Evolutionary conservation across 2,888 invertebrate genomes (phyloP).

Genomic region (Cheilosia grossa): DNA sequence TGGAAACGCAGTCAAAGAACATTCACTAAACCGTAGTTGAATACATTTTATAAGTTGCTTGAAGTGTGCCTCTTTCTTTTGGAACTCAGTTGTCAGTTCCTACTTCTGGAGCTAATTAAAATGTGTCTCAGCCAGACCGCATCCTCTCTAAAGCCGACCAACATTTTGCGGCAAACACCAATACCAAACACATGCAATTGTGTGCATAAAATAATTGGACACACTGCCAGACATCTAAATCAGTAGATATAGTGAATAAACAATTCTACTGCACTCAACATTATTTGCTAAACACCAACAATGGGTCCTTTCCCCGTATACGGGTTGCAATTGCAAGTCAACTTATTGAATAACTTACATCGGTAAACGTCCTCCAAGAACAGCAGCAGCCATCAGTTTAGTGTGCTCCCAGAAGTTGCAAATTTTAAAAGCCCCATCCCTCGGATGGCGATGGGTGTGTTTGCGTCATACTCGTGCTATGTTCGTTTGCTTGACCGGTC

Average conservation of each 20-base stretch:
- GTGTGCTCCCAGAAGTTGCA: conserved; percentile 46
- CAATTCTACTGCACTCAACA: background rate
- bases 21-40: too few species aligned
- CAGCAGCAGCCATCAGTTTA: conserved; percentile 4
- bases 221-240: background rate
- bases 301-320: background rate
- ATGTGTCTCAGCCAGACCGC: too few species aligned
- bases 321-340: conserved; percentile 6
- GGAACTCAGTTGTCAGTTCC: too few species aligned
- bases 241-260: too few species aligned
- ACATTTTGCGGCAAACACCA: too few species aligned
- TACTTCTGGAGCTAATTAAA: too few species aligned
- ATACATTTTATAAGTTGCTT: too few species aligned
- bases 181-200: background rate
- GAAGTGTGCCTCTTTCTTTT: too few species aligned
- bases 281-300: background rate
- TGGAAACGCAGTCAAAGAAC: too few species aligned
- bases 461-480: background rate
- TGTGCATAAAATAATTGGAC: background rate
- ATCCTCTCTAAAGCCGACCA: too few species aligned
- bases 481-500: background rate
- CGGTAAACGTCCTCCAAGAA: conserved; percentile 6
- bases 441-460: background rate
- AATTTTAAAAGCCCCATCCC: conserved; percentile 39
- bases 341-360: conserved; percentile 18